Conservation (phyloP, 37 sponge, comb jelly and placozoan genomes). For the Petrosia ficiformis region DNA sequence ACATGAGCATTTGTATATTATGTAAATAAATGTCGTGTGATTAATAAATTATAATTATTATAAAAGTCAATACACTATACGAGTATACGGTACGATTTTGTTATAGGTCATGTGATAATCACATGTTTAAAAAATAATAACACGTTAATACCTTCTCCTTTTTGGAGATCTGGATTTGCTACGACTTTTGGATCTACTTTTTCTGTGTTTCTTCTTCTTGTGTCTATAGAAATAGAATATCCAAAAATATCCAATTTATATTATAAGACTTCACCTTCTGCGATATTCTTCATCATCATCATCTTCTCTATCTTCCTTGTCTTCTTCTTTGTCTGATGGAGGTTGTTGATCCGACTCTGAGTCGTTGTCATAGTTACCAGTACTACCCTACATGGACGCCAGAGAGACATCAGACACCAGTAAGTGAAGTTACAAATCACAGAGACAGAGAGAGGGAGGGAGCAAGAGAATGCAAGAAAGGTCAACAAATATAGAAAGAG, state of each 20-base stretch:
- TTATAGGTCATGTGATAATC: no score
- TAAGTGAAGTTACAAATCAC: no score
- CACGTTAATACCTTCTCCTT: background rate
- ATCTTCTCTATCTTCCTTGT: background rate
- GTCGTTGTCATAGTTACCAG: background rate
- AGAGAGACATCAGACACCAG: background rate
- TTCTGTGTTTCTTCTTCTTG: slow-evolving; percentile 15
- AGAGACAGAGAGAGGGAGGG: background rate
- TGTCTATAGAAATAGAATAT: no score
- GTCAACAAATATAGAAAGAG: background rate
- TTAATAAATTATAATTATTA: no score
- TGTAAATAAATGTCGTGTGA: no score
- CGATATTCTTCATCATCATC: background rate
- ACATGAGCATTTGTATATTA: background rate
- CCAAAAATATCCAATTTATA: background rate
- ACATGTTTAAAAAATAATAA: background rate
- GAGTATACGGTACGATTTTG: no score
- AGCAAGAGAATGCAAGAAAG: slow-evolving; percentile 3
- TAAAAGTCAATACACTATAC: no score
- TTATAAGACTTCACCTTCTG: background rate
- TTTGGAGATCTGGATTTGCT: slow-evolving; percentile 17
- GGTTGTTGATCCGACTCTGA: background rate
- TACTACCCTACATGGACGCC: background rate
- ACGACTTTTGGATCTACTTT: slow-evolving; percentile 28
- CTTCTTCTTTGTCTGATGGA: background rate